Evolutionary conservation across 2,888 invertebrate genomes (phyloP).

Genomic region (Eurytoma californica): DNA sequence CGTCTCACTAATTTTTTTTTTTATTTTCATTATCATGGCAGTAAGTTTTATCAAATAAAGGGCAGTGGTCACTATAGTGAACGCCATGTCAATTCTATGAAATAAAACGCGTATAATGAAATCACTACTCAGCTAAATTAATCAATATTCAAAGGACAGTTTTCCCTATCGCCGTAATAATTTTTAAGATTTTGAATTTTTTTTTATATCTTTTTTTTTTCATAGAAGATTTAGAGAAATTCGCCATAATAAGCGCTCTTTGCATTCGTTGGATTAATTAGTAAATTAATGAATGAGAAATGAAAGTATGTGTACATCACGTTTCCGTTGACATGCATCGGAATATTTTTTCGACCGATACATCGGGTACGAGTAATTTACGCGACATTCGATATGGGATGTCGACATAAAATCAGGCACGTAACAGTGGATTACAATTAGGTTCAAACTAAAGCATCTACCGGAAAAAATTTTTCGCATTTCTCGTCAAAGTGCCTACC

Average conservation of each 20-base stretch:
- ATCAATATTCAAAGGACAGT: not conserved
- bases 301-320: not conserved
- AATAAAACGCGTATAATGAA: not conserved
- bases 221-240: too few relatives aligned
- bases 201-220: too few relatives aligned
- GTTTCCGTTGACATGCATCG: not conserved
- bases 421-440: constrained; percentile 58
- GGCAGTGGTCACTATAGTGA: constrained; percentile 22
- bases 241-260: too few relatives aligned
- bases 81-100: not conserved
- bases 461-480: constrained; percentile 53
- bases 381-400: constrained; percentile 22
- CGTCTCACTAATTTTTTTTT: constrained; percentile 13
- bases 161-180: not conserved
- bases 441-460: constrained; percentile 57
- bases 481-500: constrained; percentile 51
- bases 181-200: too few relatives aligned
- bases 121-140: not conserved
- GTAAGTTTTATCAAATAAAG: not conserved
- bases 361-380: constrained; percentile 36
- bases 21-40: not conserved
- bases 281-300: too few relatives aligned
- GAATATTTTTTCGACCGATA: constrained; percentile 10
- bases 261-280: too few relatives aligned
- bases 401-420: constrained; percentile 59